Conservation (phyloP, 2,113 vertebrate genomes). For the Nyctibius bracteatus region DNA sequence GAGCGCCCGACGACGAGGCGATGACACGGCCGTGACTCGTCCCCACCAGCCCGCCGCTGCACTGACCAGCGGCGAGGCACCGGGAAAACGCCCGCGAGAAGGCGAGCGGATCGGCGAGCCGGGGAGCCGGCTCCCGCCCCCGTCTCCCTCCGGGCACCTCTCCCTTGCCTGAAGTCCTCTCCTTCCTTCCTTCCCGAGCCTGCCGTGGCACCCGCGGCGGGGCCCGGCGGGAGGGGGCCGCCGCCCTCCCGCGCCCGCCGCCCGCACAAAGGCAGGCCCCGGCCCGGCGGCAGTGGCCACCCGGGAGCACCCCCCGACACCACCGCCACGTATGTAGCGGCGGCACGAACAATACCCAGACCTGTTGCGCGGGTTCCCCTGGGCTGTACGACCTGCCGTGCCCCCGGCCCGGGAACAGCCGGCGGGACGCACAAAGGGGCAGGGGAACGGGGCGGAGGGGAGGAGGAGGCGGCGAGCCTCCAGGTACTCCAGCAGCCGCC, state of each 20-base stretch:
- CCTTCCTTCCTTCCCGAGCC: background rate
- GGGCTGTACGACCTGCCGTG: background rate
- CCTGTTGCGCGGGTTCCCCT: background rate
- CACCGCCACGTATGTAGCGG: background rate
- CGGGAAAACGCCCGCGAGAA: background rate
- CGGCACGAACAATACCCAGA: background rate
- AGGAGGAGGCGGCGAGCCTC: background rate
- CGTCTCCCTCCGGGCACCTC: too few relatives aligned
- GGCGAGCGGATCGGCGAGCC: background rate
- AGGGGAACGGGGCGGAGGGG: background rate
- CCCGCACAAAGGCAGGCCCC: constrained; percentile 3
- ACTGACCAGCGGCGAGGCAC: background rate
- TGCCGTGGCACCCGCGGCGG: background rate
- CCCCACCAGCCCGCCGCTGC: background rate
- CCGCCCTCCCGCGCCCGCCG: background rate
- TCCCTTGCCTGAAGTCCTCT: background rate
- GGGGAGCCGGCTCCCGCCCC: too few relatives aligned
- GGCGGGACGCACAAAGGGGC: background rate
- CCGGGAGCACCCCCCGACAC: background rate
- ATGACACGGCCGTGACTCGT: background rate
- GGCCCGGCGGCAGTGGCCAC: background rate
- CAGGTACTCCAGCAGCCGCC: too few relatives aligned
- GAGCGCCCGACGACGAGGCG: background rate
- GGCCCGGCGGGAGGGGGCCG: background rate
- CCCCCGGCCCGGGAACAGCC: background rate